phyloP scores from a whole-genome alignment of 2,113 vertebrate genomes.

The Lethenteron reissneri region DNA sequence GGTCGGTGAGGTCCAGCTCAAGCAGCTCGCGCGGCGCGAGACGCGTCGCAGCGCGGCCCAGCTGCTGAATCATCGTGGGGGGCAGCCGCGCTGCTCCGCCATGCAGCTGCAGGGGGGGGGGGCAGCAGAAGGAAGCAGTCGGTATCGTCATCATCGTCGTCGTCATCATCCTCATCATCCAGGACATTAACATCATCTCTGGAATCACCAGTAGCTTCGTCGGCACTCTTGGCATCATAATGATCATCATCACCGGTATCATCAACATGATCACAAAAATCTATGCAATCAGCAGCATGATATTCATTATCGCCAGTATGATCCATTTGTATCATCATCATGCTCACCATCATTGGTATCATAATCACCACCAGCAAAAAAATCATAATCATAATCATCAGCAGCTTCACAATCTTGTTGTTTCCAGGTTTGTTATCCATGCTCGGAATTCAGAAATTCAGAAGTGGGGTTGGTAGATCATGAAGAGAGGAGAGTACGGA shows the following conservation, averaged over 20 bases:
- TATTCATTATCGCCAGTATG: too few species aligned
- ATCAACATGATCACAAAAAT: background rate
- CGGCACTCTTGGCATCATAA: background rate
- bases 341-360: too few species aligned
- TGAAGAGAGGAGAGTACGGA: too few species aligned
- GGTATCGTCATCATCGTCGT: background rate
- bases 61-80: conserved; percentile 23
- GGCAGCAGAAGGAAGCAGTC: background rate
- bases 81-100: conserved; percentile 22
- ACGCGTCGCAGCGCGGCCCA: conserved; percentile 21
- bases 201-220: background rate
- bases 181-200: background rate
- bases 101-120: conserved; percentile 18
- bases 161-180: background rate
- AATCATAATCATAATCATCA: too few species aligned
- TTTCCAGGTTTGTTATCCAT: too few species aligned
- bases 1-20: conserved; percentile 20
- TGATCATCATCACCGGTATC: background rate
- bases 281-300: background rate
- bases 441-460: too few species aligned
- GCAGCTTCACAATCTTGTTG: too few species aligned
- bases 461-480: too few species aligned
- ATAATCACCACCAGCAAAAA: too few species aligned
- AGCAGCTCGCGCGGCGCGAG: conserved; percentile 23
- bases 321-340: too few species aligned